A percentile compares a stretch with the other conserved stretches of the same genome.
phyloP scores from a whole-genome alignment of 2,888 invertebrate genomes.

The Cheiracanthium punctorium region DNA sequence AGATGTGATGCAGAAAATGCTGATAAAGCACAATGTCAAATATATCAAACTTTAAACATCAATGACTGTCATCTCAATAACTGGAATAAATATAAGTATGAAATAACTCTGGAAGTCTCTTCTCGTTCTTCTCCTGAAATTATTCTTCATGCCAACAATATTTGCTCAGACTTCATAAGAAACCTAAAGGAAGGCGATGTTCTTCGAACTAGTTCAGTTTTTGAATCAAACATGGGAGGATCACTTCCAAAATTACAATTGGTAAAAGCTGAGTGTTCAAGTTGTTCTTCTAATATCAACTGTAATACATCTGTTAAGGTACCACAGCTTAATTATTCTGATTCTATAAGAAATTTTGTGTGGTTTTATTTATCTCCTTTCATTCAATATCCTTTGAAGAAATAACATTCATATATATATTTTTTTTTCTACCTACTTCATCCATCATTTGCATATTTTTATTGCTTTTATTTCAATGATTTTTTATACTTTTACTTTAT shows the following conservation, averaged over 20 bases:
- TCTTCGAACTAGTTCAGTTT: conserved; percentile 39
- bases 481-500: background rate
- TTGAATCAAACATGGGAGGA: conserved; percentile 51
- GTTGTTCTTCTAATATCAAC: conserved; percentile 31
- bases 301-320: conserved; percentile 26
- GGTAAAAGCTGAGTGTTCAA: conserved; percentile 38
- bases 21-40: conserved; percentile 49
- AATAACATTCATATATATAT: background rate
- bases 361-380: conserved; percentile 50
- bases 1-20: conserved; percentile 22
- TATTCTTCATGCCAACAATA: conserved; percentile 19
- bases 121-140: conserved; percentile 51
- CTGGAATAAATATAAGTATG: conserved; percentile 61
- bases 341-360: conserved; percentile 37
- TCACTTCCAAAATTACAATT: conserved; percentile 32
- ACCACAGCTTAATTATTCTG: conserved; percentile 7
- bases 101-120: conserved; percentile 46
- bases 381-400: background rate
- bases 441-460: background rate
- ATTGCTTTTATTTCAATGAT: background rate
- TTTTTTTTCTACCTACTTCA: background rate
- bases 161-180: conserved; percentile 38
- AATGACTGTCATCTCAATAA: conserved; percentile 53
- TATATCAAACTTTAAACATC: conserved; percentile 44
- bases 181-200: conserved; percentile 57